Base-by-base conservation (phyloP, 2,888 invertebrate genomes). In the Calameuta filiformis region DNA sequence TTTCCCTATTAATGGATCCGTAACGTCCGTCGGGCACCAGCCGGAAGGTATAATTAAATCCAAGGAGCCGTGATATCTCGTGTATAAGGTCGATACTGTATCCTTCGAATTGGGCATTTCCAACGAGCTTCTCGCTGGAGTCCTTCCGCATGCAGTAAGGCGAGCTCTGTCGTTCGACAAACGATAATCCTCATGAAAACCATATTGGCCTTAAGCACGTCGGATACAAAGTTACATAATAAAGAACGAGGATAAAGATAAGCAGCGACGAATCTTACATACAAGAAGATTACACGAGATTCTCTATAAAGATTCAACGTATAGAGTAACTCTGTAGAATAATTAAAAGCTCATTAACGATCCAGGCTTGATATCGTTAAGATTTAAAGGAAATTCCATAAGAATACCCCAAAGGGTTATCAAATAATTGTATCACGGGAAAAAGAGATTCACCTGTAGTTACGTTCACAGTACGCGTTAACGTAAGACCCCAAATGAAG, bases 121-220 rank as follows among this genome's bases (percentile, higher is more conserved):
- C 98, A 9, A 94, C 94, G 76, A 98, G 93, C 81, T 96, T 95
- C 86, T 96, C 95, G 86, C 96, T 96, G 11, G 97, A 96, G 89
- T 96, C 96, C 92, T 96, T 98, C 83, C 96, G 93, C 98, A 99
- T 99, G 87, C 98, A 97, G 92, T 99, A 99, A 1, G 99, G 99
- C 76, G 97, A 94, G 92, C 98, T 98, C 98, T 99, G 92, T 11
- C 89, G 84, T 56, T 56, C 56, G 56, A 56, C 56, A 56, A 56
- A 56, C 2, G 56, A 56, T 56, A 56, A 56, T 56, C 0, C 9
- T 56, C 23, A 23, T 56, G 56, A 56, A 56, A 56, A 23, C 9
- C 23, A 56, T 23, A 23, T 56, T 23, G 56, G 6, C 2, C 4
- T 23, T 56, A 9, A 23, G 40, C 2, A 56, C 6, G 23, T 23